Conservation (phyloP, 64 coral and sea anemone species). For the Pachyseris speciosa region DNA sequence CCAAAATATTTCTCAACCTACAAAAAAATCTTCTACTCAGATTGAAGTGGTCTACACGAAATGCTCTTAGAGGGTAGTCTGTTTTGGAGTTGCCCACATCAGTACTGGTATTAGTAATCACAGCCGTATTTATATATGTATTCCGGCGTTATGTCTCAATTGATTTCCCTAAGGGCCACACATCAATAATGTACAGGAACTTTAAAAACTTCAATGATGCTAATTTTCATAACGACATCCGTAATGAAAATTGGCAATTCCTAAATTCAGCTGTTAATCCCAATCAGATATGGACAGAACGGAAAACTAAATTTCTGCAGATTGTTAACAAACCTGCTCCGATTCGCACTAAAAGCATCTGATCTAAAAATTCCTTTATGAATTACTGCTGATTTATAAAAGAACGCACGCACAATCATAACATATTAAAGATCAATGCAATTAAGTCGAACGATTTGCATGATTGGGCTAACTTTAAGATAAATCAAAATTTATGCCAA, state of each 20-base stretch:
- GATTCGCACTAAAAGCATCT: not conserved
- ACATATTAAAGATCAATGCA: too few species aligned
- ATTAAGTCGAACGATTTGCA: conserved; percentile 11
- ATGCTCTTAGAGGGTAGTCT: conserved; percentile 8
- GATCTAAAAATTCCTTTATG: conserved; percentile 20
- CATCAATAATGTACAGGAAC: conserved; percentile 18
- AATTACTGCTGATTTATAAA: conserved; percentile 51
- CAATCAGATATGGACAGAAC: conserved; percentile 38
- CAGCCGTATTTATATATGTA: conserved; percentile 15
- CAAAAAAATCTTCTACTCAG: conserved; percentile 27
- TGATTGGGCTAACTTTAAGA: conserved; percentile 51
- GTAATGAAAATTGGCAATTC: conserved; percentile 3
- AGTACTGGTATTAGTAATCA: conserved; percentile 6
- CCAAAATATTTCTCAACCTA: conserved; percentile 64
- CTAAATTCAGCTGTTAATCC: not conserved
- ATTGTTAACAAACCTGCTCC: conserved; percentile 46
- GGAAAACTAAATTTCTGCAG: conserved; percentile 31
- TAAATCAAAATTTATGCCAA: conserved; percentile 1
- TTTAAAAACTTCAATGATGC: conserved; percentile 45
- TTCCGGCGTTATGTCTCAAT: conserved; percentile 41
- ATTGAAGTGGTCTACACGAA: conserved; percentile 28
- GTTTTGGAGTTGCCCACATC: conserved; percentile 18
- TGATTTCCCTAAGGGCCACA: conserved; percentile 19
- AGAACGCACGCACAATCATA: too few species aligned
- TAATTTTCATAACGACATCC: conserved; percentile 44